Percentiles rank a stretch among this genome's conserved stretches.
These are phyloP conservation scores for Myrmecobius fasciatus DNA, from an alignment of 2,113 vertebrate genomes.

Conservation along the genomic window DNA sequence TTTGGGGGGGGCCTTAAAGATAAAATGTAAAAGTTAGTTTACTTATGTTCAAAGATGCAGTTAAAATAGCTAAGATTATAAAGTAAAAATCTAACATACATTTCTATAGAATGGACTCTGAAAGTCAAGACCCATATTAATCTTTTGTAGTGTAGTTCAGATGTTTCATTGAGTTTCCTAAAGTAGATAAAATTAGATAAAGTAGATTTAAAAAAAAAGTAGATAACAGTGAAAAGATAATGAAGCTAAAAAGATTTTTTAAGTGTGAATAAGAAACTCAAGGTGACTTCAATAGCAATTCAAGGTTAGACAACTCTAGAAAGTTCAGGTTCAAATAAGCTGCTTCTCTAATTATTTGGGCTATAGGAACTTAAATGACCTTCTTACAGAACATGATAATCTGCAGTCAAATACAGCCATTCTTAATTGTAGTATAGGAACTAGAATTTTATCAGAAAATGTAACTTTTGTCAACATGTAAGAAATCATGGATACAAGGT, in stretches of 20 bases:
- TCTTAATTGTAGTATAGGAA: not conserved
- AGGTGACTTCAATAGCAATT: not conserved
- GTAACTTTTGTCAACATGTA: not conserved
- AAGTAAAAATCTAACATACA: constrained; percentile 12
- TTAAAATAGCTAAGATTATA: not conserved
- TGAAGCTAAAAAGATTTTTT: constrained; percentile 18
- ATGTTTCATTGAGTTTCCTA: not conserved
- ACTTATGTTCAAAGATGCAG: not conserved
- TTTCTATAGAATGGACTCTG: constrained; percentile 14
- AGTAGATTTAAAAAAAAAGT: not conserved
- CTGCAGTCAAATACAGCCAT: not conserved
- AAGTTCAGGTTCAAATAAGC: not conserved
- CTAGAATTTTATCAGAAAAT: not conserved
- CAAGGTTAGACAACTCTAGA: not conserved
- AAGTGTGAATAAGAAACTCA: not conserved
- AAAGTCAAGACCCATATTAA: not conserved
- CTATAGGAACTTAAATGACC: not conserved
- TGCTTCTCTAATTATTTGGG: not conserved
- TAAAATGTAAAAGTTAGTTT: not conserved
- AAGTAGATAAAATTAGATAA: constrained; percentile 17
- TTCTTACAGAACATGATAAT: not conserved
- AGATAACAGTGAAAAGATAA: constrained; percentile 18
- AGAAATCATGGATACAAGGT: not conserved
- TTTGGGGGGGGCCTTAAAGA: constrained; percentile 4
- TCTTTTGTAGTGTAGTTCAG: not conserved